Conservation (phyloP, 2,797 vertebrate genomes). For the Lutjanus argentimaculatus region DNA sequence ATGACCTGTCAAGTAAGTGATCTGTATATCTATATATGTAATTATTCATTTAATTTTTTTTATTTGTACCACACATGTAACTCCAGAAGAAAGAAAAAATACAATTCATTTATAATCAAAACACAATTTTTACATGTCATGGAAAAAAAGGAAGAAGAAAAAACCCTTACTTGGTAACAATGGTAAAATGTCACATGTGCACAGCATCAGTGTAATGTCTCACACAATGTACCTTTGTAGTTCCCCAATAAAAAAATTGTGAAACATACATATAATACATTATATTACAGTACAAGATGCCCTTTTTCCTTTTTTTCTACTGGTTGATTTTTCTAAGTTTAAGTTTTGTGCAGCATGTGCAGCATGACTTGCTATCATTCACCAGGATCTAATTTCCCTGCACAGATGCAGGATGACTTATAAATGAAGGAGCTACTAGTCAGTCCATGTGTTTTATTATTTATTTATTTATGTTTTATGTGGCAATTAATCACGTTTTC, state of each 20-base stretch:
- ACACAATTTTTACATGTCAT: too few relatives aligned
- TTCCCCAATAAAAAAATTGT: not conserved
- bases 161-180: not conserved
- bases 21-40: too few relatives aligned
- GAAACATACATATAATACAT: not conserved
- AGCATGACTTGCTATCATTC: not conserved
- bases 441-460: too few relatives aligned
- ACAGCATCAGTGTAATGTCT: not conserved
- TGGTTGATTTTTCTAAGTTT: too few relatives aligned
- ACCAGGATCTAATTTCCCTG: not conserved
- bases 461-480: not conserved
- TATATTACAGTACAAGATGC: not conserved
- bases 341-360: not conserved
- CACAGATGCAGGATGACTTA: not conserved
- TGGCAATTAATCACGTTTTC: not conserved
- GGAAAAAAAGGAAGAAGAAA: too few relatives aligned
- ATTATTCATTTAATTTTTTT: too few relatives aligned
- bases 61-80: too few relatives aligned
- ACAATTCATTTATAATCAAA: too few relatives aligned
- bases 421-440: not conserved
- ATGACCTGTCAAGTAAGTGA: not conserved
- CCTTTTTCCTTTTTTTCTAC: not conserved
- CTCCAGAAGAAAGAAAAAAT: too few relatives aligned
- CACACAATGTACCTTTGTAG: not conserved
- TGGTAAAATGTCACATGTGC: not conserved